Conservation (phyloP, 2,797 vertebrate genomes). For the Coluber constrictor region DNA sequence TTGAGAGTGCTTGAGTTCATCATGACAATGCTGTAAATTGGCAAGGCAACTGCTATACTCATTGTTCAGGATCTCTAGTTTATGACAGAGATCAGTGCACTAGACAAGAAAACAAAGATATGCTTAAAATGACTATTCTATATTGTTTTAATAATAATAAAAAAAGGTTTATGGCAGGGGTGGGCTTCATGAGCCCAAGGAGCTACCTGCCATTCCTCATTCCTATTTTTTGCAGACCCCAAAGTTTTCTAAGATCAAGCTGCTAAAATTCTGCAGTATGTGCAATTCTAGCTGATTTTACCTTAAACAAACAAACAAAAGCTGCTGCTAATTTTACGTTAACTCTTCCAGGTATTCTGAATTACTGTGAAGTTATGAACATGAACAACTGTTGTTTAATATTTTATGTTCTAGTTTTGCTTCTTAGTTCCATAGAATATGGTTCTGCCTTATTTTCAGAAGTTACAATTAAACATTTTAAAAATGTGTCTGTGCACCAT, state of each 20-base stretch:
- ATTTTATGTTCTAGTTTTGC: background rate
- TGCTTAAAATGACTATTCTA: background rate
- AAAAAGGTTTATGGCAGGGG: background rate
- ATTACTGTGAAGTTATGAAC: background rate
- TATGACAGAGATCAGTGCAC: constrained; percentile 80
- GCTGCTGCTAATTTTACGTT: background rate
- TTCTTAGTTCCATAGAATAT: background rate
- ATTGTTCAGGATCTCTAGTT: constrained; percentile 79
- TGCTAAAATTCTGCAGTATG: background rate
- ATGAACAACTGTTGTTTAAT: background rate
- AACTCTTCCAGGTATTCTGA: background rate
- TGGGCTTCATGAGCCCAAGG: background rate
- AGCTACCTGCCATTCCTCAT: background rate
- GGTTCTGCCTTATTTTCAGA: background rate
- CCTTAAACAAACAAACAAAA: background rate
- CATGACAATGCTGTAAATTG: constrained; percentile 82
- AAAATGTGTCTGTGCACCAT: background rate
- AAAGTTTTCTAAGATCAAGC: background rate
- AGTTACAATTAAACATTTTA: background rate
- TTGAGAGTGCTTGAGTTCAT: constrained; percentile 76
- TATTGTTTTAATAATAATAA: background rate
- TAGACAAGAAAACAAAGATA: constrained; percentile 53
- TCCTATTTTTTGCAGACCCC: background rate
- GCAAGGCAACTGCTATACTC: constrained; percentile 82
- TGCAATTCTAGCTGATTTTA: background rate